Evolutionary conservation across 2,113 vertebrate genomes (phyloP), one percentile per base, ranked within the genome.

Genomic region (Ramphastos sulfuratus): DNA sequence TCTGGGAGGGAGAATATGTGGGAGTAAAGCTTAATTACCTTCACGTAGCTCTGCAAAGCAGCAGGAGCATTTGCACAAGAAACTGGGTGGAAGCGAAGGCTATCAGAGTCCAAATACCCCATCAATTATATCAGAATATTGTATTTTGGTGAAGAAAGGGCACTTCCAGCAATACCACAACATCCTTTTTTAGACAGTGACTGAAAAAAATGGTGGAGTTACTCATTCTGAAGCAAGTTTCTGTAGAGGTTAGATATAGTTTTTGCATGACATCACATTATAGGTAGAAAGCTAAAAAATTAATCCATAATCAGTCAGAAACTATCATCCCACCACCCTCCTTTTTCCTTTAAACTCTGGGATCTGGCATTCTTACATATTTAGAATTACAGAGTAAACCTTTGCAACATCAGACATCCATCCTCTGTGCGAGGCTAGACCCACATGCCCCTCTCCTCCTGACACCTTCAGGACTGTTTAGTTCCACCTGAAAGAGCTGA

Each of bases 181-280:
- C 30, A 75, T 42, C 50, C 78, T 71, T 69, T 70, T 70, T 39
- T 28, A 87, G 64, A 79, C 78, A 87, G 28, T 70, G 71, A 42
- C 66, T 82, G 88, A 90, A 92, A 88, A 42, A 81, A 79, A 65
- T 42, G n/a, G 24, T 85, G 79, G 63, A 46, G 64, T 67, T 93
- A 55, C 12, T 95, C 19, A 65, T 88, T 88, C 60, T 81, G 69
- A 90, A 95, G 90, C 44, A 12, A 83, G 25, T 74, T 92, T 83
- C 79, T 70, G 31, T 44, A 44, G 30, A 59, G 21, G 37, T 87
- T 61, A 65, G 63, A 55, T 74, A 23, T 55, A 16, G 72, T n/a
- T 92, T 79, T 78, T 66, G 58, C 46, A n/a, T 88, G 66, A 48
- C 73, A 78, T 70, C 46, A 58, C 54, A 27, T 56, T 44, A 66